These are phyloP conservation scores for Lasioglossum morio DNA, from an alignment of 2,888 invertebrate species.

Conservation along the genomic window DNA sequence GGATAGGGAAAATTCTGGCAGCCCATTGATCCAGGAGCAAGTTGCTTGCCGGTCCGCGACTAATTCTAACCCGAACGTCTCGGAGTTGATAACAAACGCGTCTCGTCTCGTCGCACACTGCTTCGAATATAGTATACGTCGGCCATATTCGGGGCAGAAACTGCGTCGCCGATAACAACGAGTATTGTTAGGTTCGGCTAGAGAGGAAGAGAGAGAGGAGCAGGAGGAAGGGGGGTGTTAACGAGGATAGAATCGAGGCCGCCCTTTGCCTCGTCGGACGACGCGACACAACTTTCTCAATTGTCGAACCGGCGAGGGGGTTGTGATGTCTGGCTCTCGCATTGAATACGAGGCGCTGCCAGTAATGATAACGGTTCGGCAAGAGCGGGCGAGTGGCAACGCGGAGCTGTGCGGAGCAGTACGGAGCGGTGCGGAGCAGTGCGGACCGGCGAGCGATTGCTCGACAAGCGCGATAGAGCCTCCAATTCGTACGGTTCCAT, in stretches of 20 bases:
- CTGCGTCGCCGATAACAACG: constrained; percentile 59
- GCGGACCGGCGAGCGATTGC: constrained; percentile 46
- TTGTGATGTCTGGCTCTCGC: background rate
- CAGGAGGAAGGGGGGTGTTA: background rate
- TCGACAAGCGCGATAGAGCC: constrained; percentile 50
- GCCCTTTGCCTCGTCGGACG: constrained; percentile 43
- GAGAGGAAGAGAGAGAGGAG: background rate
- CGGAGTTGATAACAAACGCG: constrained; percentile 24
- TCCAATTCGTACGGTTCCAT: constrained; percentile 62
- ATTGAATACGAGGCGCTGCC: constrained; percentile 42
- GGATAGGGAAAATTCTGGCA: background rate
- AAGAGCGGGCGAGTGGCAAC: background rate
- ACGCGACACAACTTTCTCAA: constrained; percentile 67
- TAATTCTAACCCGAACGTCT: constrained; percentile 15
- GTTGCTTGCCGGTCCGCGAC: background rate
- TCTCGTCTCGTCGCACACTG: background rate
- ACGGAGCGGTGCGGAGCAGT: background rate
- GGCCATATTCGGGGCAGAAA: constrained; percentile 25
- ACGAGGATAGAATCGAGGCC: constrained; percentile 22
- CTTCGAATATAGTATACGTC: constrained; percentile 35
- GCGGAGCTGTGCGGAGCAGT: background rate
- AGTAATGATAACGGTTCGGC: constrained; percentile 64
- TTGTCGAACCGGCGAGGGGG: constrained; percentile 40
- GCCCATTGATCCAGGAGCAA: background rate
- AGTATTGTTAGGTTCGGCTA: constrained; percentile 41